phyloP scores from a whole-genome alignment of 2,113 vertebrate species.

The Meriones unguiculatus region DNA sequence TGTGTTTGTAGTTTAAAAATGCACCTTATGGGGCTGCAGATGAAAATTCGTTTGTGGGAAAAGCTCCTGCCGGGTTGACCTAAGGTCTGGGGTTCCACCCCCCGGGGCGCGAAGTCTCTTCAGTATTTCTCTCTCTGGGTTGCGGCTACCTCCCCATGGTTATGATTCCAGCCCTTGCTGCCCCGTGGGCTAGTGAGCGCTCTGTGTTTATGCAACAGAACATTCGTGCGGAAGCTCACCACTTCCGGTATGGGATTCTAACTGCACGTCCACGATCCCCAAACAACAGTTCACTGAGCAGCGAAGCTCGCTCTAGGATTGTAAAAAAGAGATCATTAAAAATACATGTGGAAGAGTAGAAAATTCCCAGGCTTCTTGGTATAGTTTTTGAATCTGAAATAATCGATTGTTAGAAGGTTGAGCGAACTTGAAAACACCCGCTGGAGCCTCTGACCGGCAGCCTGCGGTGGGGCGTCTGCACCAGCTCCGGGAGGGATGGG shows the following conservation, averaged over 20 bases:
- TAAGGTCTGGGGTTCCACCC: not conserved
- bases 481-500: not conserved
- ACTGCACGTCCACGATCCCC: no score
- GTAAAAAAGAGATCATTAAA: slow-evolving; percentile 10
- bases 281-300: not conserved
- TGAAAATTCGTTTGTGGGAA: not conserved
- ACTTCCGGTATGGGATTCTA: no score
- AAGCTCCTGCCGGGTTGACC: not conserved
- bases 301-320: not conserved
- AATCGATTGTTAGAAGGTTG: not conserved
- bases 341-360: slow-evolving; percentile 19
- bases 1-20: not conserved
- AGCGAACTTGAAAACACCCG: not conserved
- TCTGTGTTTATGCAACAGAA: not conserved
- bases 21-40: not conserved
- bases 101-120: not conserved
- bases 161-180: not conserved
- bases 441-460: not conserved
- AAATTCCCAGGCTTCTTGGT: slow-evolving; percentile 7
- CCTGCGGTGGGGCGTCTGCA: not conserved
- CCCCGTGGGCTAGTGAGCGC: not conserved
- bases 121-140: not conserved
- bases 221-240: not conserved
- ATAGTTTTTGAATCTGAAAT: slow-evolving; percentile 20
- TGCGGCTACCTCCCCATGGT: not conserved